These are phyloP conservation scores for western clawed frog (Xenopus tropicalis) DNA, from an alignment of 2,113 vertebrate genomes.

Conservation along the genomic window UCB_Xtro_10.0 CM004443.2:20889501-20890000, in stretches of 20 bases:
- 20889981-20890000: neutral
- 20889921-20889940: constrained; percentile 5
- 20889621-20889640: too few relatives aligned
- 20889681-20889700: too few relatives aligned
- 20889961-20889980: neutral
- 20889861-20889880: constrained; percentile 18
- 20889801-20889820: constrained; percentile 28
- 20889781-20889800: constrained; percentile 37
- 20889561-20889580: too few relatives aligned
- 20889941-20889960: neutral
- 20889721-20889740: constrained; percentile 38
- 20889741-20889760: constrained; percentile 35
- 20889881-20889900: constrained; percentile 17
- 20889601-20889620: too few relatives aligned
- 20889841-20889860: constrained; percentile 4
- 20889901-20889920: constrained; percentile 20
- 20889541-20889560: too few relatives aligned
- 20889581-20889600: too few relatives aligned
- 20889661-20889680: too few relatives aligned
- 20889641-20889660: too few relatives aligned
- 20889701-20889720: neutral
- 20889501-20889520: too few relatives aligned
- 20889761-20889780: constrained; percentile 35
- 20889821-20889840: constrained; percentile 24
- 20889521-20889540: too few relatives aligned